Conservation (phyloP, 2,113 vertebrate genomes). For the Saguinus imperator region DNA sequence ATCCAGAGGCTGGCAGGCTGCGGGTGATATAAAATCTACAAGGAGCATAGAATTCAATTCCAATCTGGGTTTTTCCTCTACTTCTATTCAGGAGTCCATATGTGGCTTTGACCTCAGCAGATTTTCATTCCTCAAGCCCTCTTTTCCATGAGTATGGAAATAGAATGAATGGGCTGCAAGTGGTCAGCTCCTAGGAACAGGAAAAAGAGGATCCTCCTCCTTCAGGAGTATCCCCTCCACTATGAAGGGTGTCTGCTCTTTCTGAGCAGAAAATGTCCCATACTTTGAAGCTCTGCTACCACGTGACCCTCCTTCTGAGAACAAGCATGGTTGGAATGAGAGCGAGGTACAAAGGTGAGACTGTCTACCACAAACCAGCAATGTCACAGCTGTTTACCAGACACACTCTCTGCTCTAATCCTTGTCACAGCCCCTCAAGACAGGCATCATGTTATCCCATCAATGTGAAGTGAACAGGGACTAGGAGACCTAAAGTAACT, state of each 20-base stretch:
- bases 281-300: not conserved
- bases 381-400: not conserved
- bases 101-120: not conserved
- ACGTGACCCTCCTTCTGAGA: not conserved
- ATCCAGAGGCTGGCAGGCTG: not conserved
- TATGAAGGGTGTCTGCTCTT: not conserved
- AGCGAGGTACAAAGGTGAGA: not conserved
- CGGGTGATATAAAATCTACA: too few relatives aligned
- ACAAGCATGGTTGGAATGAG: not conserved
- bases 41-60: not conserved
- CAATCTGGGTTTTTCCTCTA: not conserved
- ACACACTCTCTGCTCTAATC: not conserved
- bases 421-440: fast-evolving
- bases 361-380: not conserved
- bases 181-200: not conserved
- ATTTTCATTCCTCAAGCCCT: not conserved
- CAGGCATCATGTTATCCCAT: fast-evolving
- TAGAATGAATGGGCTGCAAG: not conserved
- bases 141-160: not conserved
- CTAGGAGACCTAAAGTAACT: not conserved
- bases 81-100: not conserved
- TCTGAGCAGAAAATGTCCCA: not conserved
- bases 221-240: not conserved
- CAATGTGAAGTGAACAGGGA: not conserved
- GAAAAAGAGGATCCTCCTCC: not conserved